Evolutionary conservation across 2,888 invertebrate species (phyloP).

Genomic region (Arge pagana): DNA sequence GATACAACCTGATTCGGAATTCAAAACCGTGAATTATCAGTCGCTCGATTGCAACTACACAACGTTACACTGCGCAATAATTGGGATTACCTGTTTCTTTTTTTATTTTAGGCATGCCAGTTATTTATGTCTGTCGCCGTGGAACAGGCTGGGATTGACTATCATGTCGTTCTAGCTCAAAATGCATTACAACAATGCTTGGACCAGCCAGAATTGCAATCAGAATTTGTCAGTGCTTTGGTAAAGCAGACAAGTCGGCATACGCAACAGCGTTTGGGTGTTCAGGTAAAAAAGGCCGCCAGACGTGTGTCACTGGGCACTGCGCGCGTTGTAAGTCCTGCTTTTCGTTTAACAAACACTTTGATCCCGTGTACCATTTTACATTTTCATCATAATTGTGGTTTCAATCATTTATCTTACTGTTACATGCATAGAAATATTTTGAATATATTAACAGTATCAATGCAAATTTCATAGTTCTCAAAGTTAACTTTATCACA

Average conservation of each 20-base stretch:
- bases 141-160: slow-evolving; percentile 94
- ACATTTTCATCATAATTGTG: too few species aligned
- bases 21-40: too few species aligned
- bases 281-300: slow-evolving; percentile 76
- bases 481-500: too few species aligned
- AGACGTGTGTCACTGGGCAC: slow-evolving; percentile 59
- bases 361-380: slow-evolving; percentile 15
- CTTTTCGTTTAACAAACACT: slow-evolving; percentile 57
- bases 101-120: slow-evolving; percentile 78
- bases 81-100: slow-evolving; percentile 23
- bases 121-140: slow-evolving; percentile 95
- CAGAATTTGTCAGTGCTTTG: slow-evolving; percentile 90
- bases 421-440: too few species aligned
- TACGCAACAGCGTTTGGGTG: slow-evolving; percentile 74
- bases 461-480: too few species aligned
- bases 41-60: too few species aligned
- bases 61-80: too few species aligned
- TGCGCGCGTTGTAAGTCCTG: slow-evolving; percentile 59
- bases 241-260: slow-evolving; percentile 92
- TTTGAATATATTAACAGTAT: too few species aligned
- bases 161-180: slow-evolving; percentile 96
- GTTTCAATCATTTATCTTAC: too few species aligned
- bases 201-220: slow-evolving; percentile 86
- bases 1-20: too few species aligned
- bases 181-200: slow-evolving; percentile 93